Conservation (phyloP, 1,140 invertebrate genomes). For the Bicyclus anynana region DNA sequence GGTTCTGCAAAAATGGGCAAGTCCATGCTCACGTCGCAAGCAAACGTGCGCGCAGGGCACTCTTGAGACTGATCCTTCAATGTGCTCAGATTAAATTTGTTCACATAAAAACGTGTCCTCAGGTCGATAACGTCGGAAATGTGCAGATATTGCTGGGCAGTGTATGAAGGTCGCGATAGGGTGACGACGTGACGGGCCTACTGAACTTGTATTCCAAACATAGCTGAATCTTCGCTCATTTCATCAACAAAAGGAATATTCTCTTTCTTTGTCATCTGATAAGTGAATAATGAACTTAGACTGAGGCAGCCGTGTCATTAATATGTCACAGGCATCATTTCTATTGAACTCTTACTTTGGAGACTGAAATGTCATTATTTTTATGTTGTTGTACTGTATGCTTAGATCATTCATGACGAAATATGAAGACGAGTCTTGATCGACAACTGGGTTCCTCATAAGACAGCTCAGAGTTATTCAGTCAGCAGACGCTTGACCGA, state of each 20-base stretch:
- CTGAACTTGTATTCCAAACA: conserved; percentile 39
- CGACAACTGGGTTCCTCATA: too few relatives aligned
- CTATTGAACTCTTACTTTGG: too few relatives aligned
- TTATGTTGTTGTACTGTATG: too few relatives aligned
- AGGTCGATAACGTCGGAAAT: conserved; percentile 65
- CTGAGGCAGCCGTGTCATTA: background rate
- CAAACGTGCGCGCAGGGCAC: conserved; percentile 61
- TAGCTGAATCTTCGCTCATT: conserved; percentile 33
- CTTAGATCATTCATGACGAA: too few relatives aligned
- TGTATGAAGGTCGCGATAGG: conserved; percentile 64
- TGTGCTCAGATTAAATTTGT: conserved; percentile 74
- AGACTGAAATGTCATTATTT: too few relatives aligned
- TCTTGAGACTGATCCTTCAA: conserved; percentile 69
- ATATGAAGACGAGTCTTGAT: too few relatives aligned
- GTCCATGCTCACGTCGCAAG: conserved; percentile 52
- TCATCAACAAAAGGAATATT: conserved; percentile 18
- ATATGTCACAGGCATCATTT: too few relatives aligned
- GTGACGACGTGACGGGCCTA: conserved; percentile 61
- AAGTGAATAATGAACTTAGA: background rate
- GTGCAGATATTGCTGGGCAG: conserved; percentile 66
- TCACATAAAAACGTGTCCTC: conserved; percentile 69
- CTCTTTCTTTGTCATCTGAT: background rate
- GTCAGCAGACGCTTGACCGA: too few relatives aligned
- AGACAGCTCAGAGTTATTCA: too few relatives aligned
- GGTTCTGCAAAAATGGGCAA: conserved; percentile 67